Evolutionary conservation across 2,888 invertebrate genomes (phyloP).

Genomic region (Tortricodes alternella): DNA sequence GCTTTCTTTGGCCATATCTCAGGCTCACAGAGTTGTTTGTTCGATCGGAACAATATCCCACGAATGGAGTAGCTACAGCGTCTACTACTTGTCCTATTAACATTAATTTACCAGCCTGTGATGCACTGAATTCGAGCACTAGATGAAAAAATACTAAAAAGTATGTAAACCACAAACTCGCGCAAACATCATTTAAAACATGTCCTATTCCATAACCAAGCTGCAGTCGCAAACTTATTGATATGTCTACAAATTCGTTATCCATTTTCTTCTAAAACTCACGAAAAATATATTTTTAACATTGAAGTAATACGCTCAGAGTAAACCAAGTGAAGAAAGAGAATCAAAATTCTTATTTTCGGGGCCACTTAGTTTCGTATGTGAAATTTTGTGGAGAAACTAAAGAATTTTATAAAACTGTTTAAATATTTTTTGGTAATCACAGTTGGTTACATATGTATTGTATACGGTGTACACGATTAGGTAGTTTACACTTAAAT

Average conservation of each 20-base stretch:
- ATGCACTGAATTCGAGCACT: constrained; percentile 80
- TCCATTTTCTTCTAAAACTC: constrained; percentile 54
- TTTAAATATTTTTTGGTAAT: no score
- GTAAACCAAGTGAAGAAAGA: no score
- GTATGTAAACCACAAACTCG: constrained; percentile 97
- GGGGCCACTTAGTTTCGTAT: no score
- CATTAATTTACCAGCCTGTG: constrained; percentile 85
- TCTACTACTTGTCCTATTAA: constrained; percentile 93
- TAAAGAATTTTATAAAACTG: no score
- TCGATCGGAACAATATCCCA: constrained; percentile 92
- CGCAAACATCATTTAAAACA: constrained; percentile 95
- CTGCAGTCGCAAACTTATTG: constrained; percentile 67
- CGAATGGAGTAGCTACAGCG: constrained; percentile 93
- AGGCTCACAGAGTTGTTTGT: constrained; percentile 85
- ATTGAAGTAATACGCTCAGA: not conserved
- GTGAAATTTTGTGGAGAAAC: no score
- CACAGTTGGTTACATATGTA: no score
- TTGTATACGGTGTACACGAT: no score
- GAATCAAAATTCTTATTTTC: no score
- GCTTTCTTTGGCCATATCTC: constrained; percentile 91
- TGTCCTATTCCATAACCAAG: constrained; percentile 91
- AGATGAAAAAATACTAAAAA: constrained; percentile 90
- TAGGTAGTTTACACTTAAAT: no score
- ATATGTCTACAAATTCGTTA: constrained; percentile 73
- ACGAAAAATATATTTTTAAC: not conserved